phyloP scores from a whole-genome alignment of 2,113 vertebrate genomes.

The Coturnix japonica region DNA sequence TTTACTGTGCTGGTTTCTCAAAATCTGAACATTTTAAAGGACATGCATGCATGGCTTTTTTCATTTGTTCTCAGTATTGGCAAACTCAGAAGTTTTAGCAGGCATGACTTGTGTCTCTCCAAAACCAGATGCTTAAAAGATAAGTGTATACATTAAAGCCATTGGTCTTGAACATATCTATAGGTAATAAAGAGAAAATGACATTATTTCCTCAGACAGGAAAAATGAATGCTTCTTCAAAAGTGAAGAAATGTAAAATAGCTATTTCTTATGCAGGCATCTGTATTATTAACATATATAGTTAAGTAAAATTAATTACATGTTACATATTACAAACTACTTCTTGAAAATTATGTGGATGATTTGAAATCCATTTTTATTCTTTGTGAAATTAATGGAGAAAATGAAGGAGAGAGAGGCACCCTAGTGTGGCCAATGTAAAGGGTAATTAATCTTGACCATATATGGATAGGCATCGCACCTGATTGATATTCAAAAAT shows the following conservation, averaged over 20 bases:
- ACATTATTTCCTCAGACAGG: too few species aligned
- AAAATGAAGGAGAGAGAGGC: background rate
- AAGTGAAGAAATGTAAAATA: background rate
- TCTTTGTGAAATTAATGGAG: background rate
- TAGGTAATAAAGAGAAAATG: too few species aligned
- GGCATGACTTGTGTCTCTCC: too few species aligned
- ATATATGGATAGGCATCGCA: background rate
- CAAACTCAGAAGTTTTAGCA: background rate
- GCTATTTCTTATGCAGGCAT: background rate
- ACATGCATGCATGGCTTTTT: background rate
- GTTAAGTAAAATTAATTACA: background rate
- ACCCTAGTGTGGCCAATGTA: background rate
- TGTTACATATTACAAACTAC: background rate
- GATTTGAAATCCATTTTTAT: background rate
- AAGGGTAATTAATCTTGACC: background rate
- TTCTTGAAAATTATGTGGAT: background rate
- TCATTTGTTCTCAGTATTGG: background rate
- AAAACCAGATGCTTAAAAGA: too few species aligned
- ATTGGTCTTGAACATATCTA: too few species aligned
- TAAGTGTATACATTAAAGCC: too few species aligned
- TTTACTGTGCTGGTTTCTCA: background rate
- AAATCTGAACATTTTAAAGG: background rate
- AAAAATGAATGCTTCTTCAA: too few species aligned
- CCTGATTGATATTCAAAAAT: slow-evolving; percentile 23
- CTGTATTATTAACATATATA: background rate